Evolutionary conservation across 2,888 invertebrate genomes (phyloP).

Genomic region (Dexiosoma caninum): DNA sequence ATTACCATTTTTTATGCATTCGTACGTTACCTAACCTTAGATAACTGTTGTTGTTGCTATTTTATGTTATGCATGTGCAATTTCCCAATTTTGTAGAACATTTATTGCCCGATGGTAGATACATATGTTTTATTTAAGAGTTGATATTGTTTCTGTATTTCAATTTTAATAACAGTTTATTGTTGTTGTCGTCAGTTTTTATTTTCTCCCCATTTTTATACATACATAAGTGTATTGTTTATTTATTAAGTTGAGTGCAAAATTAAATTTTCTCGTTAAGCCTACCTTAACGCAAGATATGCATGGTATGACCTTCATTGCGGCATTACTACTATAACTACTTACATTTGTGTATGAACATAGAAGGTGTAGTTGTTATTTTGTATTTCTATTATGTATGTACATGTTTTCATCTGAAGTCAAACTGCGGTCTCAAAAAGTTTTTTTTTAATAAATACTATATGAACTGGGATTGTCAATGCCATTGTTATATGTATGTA

Average conservation of each 20-base stretch:
- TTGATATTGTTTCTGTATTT: slow-evolving; percentile 9
- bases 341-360: background rate
- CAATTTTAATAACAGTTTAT: slow-evolving; percentile 25
- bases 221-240: background rate
- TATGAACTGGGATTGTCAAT: too few species aligned
- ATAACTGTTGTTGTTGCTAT: slow-evolving; percentile 32
- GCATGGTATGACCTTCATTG: slow-evolving; percentile 72
- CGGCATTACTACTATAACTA: slow-evolving; percentile 60
- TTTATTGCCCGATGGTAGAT: slow-evolving; percentile 32
- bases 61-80: background rate
- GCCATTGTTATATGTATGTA: background rate
- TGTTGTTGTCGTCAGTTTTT: slow-evolving; percentile 27
- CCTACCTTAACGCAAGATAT: slow-evolving; percentile 59
- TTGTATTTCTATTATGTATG: too few species aligned
- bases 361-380: too few species aligned
- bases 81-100: slow-evolving; percentile 14
- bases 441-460: too few species aligned
- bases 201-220: background rate
- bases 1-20: slow-evolving; percentile 44
- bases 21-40: slow-evolving; percentile 55
- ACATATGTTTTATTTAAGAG: slow-evolving; percentile 6
- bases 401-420: too few species aligned
- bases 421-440: too few species aligned
- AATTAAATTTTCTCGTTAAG: slow-evolving; percentile 46
- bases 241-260: slow-evolving; percentile 27